Evolutionary conservation across 2,888 invertebrate species (phyloP).

Genomic region (Cybosia mesomella): DNA sequence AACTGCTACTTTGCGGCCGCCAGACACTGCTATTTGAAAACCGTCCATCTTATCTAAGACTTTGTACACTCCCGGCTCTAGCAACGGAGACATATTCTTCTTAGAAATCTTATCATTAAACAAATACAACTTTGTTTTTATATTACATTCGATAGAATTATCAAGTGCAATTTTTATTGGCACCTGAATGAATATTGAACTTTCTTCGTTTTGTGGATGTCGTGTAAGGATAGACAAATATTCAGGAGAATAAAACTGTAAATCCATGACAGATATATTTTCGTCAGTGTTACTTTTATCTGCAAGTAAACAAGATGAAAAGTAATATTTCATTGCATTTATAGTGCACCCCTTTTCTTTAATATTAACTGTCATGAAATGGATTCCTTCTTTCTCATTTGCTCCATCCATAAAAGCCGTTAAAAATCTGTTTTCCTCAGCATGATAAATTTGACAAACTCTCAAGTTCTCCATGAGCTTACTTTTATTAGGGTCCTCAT

Average conservation of each 20-base stretch:
- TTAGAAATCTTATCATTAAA: constrained; percentile 79
- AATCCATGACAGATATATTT: constrained; percentile 87
- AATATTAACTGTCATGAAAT: constrained; percentile 83
- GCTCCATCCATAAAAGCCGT: constrained; percentile 80
- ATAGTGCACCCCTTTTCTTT: constrained; percentile 73
- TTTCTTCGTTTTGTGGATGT: constrained; percentile 78
- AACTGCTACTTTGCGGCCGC: constrained; percentile 93
- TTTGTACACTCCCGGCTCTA: constrained; percentile 85
- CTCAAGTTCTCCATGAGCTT: constrained; percentile 66
- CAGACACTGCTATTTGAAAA: constrained; percentile 93
- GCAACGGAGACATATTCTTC: constrained; percentile 84
- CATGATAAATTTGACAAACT: constrained; percentile 83
- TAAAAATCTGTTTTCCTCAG: constrained; percentile 80
- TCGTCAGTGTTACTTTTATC: constrained; percentile 64
- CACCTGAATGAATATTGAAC: constrained; percentile 81
- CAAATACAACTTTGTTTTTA: constrained; percentile 74
- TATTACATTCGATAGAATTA: constrained; percentile 73
- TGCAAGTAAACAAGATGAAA: constrained; percentile 78
- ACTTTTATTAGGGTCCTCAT: constrained; percentile 64
- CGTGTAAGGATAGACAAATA: constrained; percentile 91
- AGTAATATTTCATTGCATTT: constrained; percentile 85
- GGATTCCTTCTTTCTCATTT: constrained; percentile 76
- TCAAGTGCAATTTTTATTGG: constrained; percentile 81
- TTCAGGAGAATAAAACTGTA: constrained; percentile 92
- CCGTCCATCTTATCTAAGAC: constrained; percentile 90